Base-by-base conservation (phyloP, 2,797 vertebrate genomes). In the Calcarius lapponicus region DNA sequence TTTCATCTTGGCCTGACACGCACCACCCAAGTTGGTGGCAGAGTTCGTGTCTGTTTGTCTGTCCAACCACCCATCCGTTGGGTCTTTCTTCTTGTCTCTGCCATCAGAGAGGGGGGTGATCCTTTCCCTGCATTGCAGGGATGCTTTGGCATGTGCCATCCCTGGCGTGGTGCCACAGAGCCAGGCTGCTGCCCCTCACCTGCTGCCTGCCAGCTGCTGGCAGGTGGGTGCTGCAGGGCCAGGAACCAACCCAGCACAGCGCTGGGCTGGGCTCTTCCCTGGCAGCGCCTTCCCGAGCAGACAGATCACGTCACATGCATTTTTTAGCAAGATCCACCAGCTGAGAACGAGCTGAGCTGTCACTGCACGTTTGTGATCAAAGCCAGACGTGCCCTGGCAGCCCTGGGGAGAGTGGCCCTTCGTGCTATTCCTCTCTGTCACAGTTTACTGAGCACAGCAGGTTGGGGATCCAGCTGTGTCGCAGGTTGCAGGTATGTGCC, bases 281-380 rank as follows among this genome's bases (percentile, higher is more conserved):
- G 88, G 80, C 88, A 90, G 69, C 0, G 0, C 29, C 43, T 78
- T 82, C 64, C 75, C 0, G 2, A 75, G 80, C 85, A 95, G 92
- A 84, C 78, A 25, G 92, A 92, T 94, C 73, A 13, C 45, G 2
- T 80, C 92, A 92, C 88, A 87, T 80, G 78, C 92, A 79, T 96
- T 90, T 96, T 92, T 94, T 61, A 95, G 87, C 66, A 58, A 65
- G 86, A 91, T 91, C 73, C 70, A 86, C 81, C 22, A 1, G 34
- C 82, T 90, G 85, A 61, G 90, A 90, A 79, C 0, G 48, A 95
- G 94, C 82, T 3, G 38, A 89, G 90, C 93, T 95, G 94, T 94
- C 60, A 1, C 48, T 1, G 4, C 88, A 73, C 7, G 48, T 88
- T 83, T 70, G 83, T 70, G 92, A 93, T 93, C 80, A 88, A 90